Percentiles rank a stretch among this genome's conserved stretches.
Conservation (phyloP, 2,888 invertebrate genomes). For the Hydrotaea cyrtoneurina region DNA sequence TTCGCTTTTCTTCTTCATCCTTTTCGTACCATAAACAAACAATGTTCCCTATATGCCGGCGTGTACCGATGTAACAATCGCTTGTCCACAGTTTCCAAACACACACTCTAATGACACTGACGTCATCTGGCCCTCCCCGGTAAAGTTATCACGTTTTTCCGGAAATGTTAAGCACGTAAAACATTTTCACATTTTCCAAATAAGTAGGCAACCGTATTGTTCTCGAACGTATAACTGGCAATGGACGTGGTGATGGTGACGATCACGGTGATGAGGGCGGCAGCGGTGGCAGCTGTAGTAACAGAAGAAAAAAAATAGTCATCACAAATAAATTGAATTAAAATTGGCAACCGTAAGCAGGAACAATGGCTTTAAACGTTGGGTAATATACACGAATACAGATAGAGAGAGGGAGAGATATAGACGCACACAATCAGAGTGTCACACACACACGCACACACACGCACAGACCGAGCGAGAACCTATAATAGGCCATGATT, state of each 20-base stretch:
- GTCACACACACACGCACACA: not conserved
- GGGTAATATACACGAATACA: not conserved
- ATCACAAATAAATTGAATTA: constrained; percentile 36
- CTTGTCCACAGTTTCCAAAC: not conserved
- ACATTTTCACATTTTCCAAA: constrained; percentile 46
- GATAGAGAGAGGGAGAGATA: too few relatives aligned
- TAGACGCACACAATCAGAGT: too few relatives aligned
- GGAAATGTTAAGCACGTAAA: constrained; percentile 58
- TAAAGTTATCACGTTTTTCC: constrained; percentile 41
- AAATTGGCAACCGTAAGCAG: constrained; percentile 28
- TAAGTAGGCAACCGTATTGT: constrained; percentile 17
- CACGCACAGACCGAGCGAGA: too few relatives aligned
- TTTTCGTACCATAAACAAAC: not conserved
- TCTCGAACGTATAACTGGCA: constrained; percentile 1
- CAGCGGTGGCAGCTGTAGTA: not conserved
- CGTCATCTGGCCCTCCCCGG: not conserved
- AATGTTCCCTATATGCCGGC: not conserved
- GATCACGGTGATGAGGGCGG: not conserved
- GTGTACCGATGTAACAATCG: too few relatives aligned
- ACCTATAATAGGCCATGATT: constrained; percentile 26
- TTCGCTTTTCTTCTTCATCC: too few relatives aligned
- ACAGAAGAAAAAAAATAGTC: not conserved
- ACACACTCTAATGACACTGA: not conserved
- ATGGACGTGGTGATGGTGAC: not conserved
- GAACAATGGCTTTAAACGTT: constrained; percentile 10